phyloP scores from a whole-genome alignment of 2,113 vertebrate species.

The Pelmatolapia mariae region DNA sequence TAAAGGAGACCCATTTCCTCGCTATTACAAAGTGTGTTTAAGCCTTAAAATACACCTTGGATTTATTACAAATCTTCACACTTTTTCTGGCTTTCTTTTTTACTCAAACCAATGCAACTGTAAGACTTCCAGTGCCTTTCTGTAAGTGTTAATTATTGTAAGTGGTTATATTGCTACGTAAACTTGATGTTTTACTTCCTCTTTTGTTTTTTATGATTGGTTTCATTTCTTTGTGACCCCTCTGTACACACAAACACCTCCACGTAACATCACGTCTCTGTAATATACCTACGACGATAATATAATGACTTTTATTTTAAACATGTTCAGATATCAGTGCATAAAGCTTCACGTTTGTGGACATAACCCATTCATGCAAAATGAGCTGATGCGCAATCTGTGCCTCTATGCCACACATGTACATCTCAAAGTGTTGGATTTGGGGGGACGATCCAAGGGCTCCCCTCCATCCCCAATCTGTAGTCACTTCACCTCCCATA shows the following conservation, averaged over 20 bases:
- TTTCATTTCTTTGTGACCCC: not conserved
- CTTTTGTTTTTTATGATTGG: not conserved
- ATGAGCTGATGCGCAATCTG: not conserved
- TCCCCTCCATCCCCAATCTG: not conserved
- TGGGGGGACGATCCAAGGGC: conserved; percentile 42
- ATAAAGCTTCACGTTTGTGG: not conserved
- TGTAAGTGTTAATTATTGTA: conserved; percentile 53
- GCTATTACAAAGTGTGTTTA: not conserved
- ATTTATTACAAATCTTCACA: conserved; percentile 1
- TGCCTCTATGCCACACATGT: not conserved
- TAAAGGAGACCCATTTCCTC: not conserved
- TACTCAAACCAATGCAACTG: conserved; percentile 13
- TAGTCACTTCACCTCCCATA: conserved; percentile 17
- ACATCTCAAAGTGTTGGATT: conserved; percentile 26
- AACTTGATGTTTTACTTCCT: conserved; percentile 32
- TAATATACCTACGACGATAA: not conserved
- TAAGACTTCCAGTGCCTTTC: conserved; percentile 46
- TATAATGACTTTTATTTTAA: not conserved
- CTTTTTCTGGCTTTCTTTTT: conserved; percentile 31
- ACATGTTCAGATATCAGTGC: not conserved
- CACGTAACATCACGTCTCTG: not conserved
- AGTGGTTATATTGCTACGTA: conserved; percentile 25
- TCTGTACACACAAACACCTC: not conserved
- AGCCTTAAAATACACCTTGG: not conserved
- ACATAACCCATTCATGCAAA: not conserved